Evolutionary conservation across 2,888 invertebrate species (phyloP).

Genomic region (Penaeus monodon): DNA sequence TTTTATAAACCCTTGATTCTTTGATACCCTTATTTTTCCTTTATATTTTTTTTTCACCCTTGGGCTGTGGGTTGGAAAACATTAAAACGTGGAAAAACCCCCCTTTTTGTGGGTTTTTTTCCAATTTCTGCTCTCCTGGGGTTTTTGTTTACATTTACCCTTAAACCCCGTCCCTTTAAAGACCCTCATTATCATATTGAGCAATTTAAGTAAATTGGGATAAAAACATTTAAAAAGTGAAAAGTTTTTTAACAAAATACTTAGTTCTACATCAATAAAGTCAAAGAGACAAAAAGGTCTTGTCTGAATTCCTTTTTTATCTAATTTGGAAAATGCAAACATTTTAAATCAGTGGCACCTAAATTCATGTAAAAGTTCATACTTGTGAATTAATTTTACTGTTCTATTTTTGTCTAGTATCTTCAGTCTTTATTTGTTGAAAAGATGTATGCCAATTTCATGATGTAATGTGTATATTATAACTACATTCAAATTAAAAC

Average conservation of each 20-base stretch:
- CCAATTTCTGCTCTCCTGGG: conserved; percentile 42
- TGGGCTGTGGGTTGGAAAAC: conserved; percentile 23
- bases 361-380: too few species aligned
- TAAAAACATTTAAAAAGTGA: conserved; percentile 53
- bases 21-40: conserved; percentile 39
- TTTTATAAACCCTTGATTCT: conserved; percentile 22
- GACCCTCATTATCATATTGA: conserved; percentile 32
- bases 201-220: conserved; percentile 46
- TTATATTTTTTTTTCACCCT: conserved; percentile 11
- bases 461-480: too few species aligned
- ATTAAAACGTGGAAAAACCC: conserved; percentile 6
- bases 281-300: conserved; percentile 15
- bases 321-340: too few species aligned
- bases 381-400: too few species aligned
- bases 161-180: conserved; percentile 34
- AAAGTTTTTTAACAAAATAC: conserved; percentile 53
- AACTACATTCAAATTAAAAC: too few species aligned
- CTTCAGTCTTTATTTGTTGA: too few species aligned
- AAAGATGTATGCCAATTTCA: too few species aligned
- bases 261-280: conserved; percentile 60
- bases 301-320: too few species aligned
- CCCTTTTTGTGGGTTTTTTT: conserved; percentile 29
- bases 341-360: too few species aligned
- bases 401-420: too few species aligned
- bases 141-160: conserved; percentile 35